Evolutionary conservation across 2,113 vertebrate species (phyloP).

Genomic region (Porphyrio hochstetteri): DNA sequence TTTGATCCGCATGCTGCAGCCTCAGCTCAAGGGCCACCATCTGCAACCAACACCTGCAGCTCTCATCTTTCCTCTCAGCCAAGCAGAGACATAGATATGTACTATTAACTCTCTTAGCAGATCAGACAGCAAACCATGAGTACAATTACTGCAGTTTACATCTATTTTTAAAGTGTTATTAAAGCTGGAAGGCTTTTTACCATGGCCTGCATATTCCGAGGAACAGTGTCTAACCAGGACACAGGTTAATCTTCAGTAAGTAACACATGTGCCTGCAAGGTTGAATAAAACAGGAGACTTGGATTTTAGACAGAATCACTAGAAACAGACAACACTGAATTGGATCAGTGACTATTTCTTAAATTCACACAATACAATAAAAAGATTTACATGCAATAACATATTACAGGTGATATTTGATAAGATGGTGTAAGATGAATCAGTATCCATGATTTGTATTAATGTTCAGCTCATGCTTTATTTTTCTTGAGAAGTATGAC

Average conservation of each 20-base stretch:
- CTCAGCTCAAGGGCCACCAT: background rate
- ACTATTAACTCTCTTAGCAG: background rate
- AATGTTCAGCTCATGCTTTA: background rate
- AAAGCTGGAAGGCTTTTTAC: background rate
- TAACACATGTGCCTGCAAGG: background rate
- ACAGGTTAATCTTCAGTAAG: background rate
- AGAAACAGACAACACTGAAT: conserved; percentile 11
- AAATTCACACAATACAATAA: conserved; percentile 1
- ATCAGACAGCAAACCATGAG: background rate
- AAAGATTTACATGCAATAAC: background rate
- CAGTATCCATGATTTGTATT: background rate
- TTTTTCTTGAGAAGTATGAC: background rate
- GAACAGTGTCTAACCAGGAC: background rate
- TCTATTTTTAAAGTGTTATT: background rate
- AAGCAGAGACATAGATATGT: fast-evolving
- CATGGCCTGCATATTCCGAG: background rate
- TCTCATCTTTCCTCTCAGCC: background rate
- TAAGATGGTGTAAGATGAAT: background rate
- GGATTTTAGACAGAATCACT: conserved; percentile 36
- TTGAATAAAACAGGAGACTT: conserved; percentile 18
- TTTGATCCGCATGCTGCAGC: background rate
- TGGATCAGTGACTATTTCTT: background rate
- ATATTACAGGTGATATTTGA: background rate
- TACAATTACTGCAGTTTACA: background rate
- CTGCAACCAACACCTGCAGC: background rate